Evolutionary conservation across 2,888 invertebrate genomes (phyloP), one percentile per base, ranked within the genome.

Genomic region (Pollenia amentaria): DNA sequence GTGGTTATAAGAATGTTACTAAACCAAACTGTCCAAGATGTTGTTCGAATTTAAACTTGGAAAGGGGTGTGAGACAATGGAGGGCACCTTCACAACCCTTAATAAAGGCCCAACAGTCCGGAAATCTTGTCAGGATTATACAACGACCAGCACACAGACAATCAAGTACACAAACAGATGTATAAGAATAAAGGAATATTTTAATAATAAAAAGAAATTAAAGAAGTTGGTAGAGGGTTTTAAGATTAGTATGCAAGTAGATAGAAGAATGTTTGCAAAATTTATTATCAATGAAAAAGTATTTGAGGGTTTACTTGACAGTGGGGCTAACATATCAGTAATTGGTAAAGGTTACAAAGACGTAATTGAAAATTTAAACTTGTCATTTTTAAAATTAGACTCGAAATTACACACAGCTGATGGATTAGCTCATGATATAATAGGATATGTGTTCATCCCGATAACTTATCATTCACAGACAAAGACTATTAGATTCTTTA

Each of bases 241-340:
- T 21, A 21, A 21, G 21, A 21, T 21, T 21, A 21, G 21, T 21
- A 21, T 21, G 2, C 21, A 21, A 21, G 21, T 21, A 21, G 21
- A 21, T 21, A 21, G 21, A 21, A 21, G 21, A 21, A 21, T 21
- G 21, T 21, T 21, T 21, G 21, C 21, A 2, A 21, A 21, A 21
- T 21, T 21, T 21, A 21, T 21, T 21, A 21, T 21, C 21, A 21
- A 21, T 21, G 21, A 21, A 21, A 21, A 2, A 21, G 21, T 1
- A 60, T 60, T 38, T 38, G 60, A 60, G 38, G 60, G 60, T 14
- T 60, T 60, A 38, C n/a, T 60, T 4, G 60, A 21, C 21, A 21
- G 21, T 21, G 21, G 21, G 21, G 21, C 21, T 21, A 21, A 21
- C 21, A 21, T 21, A 60, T 60, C 60, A n/a, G 60, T 60, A 38